These are phyloP conservation scores for Actenoides lindsayi DNA, from an alignment of 2,113 vertebrate species.

Conservation along the genomic window DNA sequence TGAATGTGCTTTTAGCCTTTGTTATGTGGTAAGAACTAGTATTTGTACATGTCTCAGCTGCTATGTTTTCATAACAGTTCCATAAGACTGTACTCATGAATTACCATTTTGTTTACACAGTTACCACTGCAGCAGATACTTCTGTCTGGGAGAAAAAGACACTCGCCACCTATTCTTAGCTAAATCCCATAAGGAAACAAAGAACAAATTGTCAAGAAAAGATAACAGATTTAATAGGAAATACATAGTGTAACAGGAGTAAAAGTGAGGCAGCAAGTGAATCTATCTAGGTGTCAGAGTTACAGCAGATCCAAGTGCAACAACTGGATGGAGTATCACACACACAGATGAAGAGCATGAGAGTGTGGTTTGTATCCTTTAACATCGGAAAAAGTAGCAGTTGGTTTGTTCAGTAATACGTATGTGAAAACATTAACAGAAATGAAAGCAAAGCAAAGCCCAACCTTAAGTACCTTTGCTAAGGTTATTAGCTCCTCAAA, in stretches of 20 bases:
- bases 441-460: not conserved
- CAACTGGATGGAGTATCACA: not conserved
- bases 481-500: not conserved
- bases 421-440: not conserved
- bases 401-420: not conserved
- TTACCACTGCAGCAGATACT: not conserved
- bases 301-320: conserved; percentile 17
- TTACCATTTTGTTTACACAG: not conserved
- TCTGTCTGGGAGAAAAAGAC: not conserved
- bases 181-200: not conserved
- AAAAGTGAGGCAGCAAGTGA: not conserved
- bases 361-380: not conserved
- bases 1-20: not conserved
- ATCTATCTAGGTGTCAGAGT: not conserved
- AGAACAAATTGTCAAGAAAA: not conserved
- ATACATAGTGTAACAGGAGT: not conserved
- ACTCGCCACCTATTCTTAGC: not conserved
- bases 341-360: not conserved
- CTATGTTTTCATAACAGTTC: not conserved
- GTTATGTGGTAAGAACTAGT: not conserved
- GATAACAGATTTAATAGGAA: not conserved
- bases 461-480: not conserved
- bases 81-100: not conserved
- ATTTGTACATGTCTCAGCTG: not conserved
- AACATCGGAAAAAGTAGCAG: not conserved